Evolutionary conservation across 2,888 invertebrate species (phyloP).

Genomic region (Neoitamus cyanurus): DNA sequence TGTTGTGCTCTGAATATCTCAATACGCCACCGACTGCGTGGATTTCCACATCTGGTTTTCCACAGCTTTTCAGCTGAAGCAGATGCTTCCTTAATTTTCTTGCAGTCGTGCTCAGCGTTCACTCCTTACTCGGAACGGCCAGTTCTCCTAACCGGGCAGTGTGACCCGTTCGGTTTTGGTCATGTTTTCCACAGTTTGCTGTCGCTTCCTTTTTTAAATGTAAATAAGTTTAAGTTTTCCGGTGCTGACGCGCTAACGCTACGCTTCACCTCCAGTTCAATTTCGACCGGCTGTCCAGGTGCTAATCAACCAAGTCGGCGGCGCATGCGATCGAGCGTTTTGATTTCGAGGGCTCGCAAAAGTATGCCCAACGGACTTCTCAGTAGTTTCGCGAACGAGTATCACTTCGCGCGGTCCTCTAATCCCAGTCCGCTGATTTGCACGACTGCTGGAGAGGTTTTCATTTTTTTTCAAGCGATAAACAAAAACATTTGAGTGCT

Average conservation of each 20-base stretch:
- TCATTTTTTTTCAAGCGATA: too few relatives aligned
- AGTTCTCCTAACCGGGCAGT: neutral
- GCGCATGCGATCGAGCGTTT: neutral
- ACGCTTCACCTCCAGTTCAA: neutral
- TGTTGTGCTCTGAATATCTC: too few relatives aligned
- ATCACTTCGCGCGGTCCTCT: neutral
- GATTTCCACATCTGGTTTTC: neutral
- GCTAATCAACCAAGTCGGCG: neutral
- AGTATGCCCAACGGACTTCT: neutral
- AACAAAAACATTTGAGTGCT: neutral
- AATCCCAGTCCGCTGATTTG: neutral
- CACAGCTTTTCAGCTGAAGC: neutral
- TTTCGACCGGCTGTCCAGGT: neutral
- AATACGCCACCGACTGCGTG: neutral
- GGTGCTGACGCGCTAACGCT: neutral
- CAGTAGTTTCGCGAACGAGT: neutral
- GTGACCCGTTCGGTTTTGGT: neutral
- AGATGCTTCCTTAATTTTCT: neutral
- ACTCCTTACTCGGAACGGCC: neutral
- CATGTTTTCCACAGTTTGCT: neutral
- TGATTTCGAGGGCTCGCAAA: neutral
- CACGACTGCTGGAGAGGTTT: neutral
- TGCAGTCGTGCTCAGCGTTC: neutral
- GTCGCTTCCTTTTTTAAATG: neutral
- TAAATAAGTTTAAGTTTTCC: neutral